A percentile compares a stretch with the other conserved stretches of the same genome.
These are phyloP conservation scores for Diabrotica undecimpunctata DNA, from an alignment of 1,140 invertebrate species.

Conservation along the genomic window DNA sequence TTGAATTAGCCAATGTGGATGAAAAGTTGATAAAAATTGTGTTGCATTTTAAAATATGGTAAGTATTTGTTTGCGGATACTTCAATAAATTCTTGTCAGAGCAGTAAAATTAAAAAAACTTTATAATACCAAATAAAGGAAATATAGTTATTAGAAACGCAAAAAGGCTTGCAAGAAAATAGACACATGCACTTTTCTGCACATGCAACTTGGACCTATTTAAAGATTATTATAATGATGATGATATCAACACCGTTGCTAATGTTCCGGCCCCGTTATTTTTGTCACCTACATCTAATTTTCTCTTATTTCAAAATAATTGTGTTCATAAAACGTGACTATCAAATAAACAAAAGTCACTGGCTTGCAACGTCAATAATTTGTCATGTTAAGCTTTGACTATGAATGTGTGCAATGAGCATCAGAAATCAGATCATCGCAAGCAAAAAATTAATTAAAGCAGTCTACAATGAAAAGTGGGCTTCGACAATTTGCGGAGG, in stretches of 20 bases:
- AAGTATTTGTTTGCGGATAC: too few species aligned
- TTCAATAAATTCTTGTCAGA: too few species aligned
- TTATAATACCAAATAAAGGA: too few species aligned
- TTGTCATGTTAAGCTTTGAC: neutral
- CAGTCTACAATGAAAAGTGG: too few species aligned
- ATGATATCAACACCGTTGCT: neutral
- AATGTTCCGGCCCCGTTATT: neutral
- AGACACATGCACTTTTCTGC: neutral
- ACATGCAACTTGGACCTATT: neutral
- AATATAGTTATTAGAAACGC: neutral
- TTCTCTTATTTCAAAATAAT: constrained; percentile 3
- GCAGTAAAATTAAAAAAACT: too few species aligned
- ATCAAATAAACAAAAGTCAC: neutral
- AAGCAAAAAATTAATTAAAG: too few species aligned
- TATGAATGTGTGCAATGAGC: neutral
- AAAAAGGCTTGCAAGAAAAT: neutral
- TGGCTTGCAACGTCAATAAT: neutral
- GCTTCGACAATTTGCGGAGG: too few species aligned
- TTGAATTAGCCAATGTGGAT: too few species aligned
- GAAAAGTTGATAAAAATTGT: too few species aligned
- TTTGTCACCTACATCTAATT: neutral
- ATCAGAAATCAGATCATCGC: too few species aligned
- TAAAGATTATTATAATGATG: neutral
- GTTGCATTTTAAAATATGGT: too few species aligned
- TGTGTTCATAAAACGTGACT: neutral